phyloP scores from a whole-genome alignment of 1,140 invertebrate genomes.

The Atta texana region DNA sequence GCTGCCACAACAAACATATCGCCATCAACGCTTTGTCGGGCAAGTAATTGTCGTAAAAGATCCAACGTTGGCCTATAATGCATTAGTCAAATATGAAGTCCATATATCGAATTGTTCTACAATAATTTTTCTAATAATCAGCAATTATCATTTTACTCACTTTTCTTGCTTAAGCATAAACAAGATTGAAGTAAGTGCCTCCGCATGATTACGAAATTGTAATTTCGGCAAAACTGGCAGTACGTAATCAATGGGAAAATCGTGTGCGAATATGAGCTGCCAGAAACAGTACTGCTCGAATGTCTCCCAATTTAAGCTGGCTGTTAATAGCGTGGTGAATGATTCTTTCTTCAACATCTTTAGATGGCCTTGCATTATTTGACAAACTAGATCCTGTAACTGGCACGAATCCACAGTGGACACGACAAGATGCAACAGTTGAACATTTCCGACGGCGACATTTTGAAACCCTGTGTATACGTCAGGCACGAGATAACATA shows the following conservation, averaged over 20 bases:
- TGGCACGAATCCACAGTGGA: slow-evolving; percentile 95
- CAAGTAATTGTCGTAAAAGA: slow-evolving; percentile 93
- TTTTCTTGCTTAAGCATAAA: slow-evolving; percentile 96
- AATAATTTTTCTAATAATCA: background rate
- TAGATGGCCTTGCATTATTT: slow-evolving; percentile 95
- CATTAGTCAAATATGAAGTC: slow-evolving; percentile 42
- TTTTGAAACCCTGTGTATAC: slow-evolving; percentile 96
- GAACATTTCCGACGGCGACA: slow-evolving; percentile 93
- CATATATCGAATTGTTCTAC: slow-evolving; percentile 23
- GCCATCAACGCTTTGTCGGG: slow-evolving; percentile 90
- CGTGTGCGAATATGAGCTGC: slow-evolving; percentile 97
- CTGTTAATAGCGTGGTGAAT: slow-evolving; percentile 90
- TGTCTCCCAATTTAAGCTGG: slow-evolving; percentile 97
- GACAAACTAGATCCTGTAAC: slow-evolving; percentile 95
- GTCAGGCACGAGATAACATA: slow-evolving; percentile 96
- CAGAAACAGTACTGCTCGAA: slow-evolving; percentile 98
- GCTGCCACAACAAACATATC: slow-evolving; percentile 95
- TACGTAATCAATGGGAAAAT: slow-evolving; percentile 95
- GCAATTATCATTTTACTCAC: slow-evolving; percentile 85
- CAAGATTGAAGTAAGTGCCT: slow-evolving; percentile 96
- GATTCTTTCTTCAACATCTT: slow-evolving; percentile 93
- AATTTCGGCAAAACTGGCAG: slow-evolving; percentile 96
- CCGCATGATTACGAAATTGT: slow-evolving; percentile 94
- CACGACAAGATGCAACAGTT: slow-evolving; percentile 94
- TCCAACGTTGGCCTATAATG: slow-evolving; percentile 92